Percentiles rank a stretch among this genome's conserved stretches.
phyloP scores from a whole-genome alignment of 2,888 invertebrate genomes.

The Amiota mariae region DNA sequence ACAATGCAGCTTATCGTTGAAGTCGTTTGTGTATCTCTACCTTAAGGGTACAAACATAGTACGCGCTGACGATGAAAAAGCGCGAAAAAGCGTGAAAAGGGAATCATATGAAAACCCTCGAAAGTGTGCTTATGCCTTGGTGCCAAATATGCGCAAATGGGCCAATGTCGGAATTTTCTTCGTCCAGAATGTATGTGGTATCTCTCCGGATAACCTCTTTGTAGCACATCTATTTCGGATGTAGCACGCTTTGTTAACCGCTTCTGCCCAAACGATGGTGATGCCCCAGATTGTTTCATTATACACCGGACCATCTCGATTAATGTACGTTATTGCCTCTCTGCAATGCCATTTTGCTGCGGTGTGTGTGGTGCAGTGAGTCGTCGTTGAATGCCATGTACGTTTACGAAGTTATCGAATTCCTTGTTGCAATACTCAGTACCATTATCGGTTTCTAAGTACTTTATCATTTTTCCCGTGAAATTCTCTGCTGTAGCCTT shows the following conservation, averaged over 20 bases:
- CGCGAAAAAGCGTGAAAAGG: no score
- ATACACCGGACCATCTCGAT: conserved; percentile 45
- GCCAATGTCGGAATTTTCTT: conserved; percentile 29
- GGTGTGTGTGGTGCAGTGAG: conserved; percentile 20
- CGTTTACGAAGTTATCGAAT: neutral
- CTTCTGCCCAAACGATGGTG: neutral
- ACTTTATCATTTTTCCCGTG: neutral
- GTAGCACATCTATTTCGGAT: neutral
- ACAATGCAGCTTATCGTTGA: no score
- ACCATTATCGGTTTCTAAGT: neutral
- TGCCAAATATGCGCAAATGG: conserved; percentile 34
- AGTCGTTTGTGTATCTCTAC: no score
- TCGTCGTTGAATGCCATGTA: conserved; percentile 6
- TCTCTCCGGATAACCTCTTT: neutral
- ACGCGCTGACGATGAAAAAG: no score
- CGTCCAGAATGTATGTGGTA: conserved; percentile 27
- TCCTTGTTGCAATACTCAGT: conserved; percentile 7
- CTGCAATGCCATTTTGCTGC: conserved; percentile 33
- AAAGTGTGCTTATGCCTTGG: no score
- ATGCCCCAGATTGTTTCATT: conserved; percentile 46
- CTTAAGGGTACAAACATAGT: no score
- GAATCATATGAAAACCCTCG: no score
- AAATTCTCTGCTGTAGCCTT: neutral
- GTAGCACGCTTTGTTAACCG: neutral
- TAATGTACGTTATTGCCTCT: conserved; percentile 47